A percentile compares a stretch with the other conserved stretches of the same genome.
These are phyloP conservation scores for Montipora foliosa DNA, from an alignment of 64 coral and sea anemone species.

Conservation along the genomic window DNA sequence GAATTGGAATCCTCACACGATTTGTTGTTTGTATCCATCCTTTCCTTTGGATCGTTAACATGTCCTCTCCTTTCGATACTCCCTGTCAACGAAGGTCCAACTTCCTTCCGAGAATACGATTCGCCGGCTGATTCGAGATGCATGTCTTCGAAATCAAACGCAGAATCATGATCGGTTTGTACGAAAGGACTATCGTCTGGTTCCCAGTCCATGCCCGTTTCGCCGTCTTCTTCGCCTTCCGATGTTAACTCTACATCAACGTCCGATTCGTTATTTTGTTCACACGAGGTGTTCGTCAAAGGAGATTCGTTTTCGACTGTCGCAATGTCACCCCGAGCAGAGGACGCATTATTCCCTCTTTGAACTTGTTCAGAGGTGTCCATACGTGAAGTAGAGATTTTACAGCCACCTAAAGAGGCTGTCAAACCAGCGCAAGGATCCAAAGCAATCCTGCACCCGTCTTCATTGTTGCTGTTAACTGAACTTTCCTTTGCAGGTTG, in stretches of 20 bases:
- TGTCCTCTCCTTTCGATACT: background rate
- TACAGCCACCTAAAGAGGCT: background rate
- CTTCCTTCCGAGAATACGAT: background rate
- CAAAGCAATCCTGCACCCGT: background rate
- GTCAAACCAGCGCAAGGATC: background rate
- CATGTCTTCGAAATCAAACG: background rate
- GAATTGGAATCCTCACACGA: background rate
- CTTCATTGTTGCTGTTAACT: background rate
- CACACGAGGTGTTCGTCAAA: background rate
- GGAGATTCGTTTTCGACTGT: background rate
- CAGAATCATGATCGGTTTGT: background rate
- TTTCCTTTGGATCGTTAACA: background rate
- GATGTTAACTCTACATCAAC: background rate
- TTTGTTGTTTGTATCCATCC: background rate
- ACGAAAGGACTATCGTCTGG: background rate
- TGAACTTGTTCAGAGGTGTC: background rate
- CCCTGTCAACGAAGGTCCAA: background rate
- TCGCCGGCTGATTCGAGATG: background rate
- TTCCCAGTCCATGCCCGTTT: constrained; percentile 8
- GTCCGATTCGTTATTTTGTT: background rate
- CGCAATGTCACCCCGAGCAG: background rate
- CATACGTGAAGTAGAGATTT: background rate
- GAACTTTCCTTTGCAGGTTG: background rate
- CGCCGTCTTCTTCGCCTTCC: background rate
- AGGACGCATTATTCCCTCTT: background rate